Conservation (phyloP, 2,888 invertebrate species). For the Xanthostigma xanthostigma region DNA sequence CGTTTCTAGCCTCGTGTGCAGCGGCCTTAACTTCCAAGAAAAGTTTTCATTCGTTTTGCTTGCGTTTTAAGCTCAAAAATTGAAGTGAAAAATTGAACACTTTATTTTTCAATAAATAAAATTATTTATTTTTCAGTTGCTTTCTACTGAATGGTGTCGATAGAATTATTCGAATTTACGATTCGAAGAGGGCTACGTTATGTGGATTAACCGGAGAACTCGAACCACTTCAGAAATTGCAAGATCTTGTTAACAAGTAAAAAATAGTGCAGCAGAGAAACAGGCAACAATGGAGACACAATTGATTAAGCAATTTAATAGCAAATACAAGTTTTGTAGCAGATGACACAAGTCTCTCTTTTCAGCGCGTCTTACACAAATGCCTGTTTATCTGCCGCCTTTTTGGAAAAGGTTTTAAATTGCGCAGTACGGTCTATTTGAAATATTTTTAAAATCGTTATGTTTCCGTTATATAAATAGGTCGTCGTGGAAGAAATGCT, state of each 20-base stretch:
- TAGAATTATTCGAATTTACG: slow-evolving; percentile 82
- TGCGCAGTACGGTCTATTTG: background rate
- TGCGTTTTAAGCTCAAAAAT: background rate
- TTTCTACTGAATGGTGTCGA: slow-evolving; percentile 89
- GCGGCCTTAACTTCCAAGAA: no score
- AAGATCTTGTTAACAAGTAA: slow-evolving; percentile 89
- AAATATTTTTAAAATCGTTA: background rate
- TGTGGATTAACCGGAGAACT: slow-evolving; percentile 72
- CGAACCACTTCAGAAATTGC: slow-evolving; percentile 87
- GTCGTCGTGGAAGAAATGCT: slow-evolving; percentile 94
- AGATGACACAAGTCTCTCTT: background rate
- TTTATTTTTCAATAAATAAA: no score
- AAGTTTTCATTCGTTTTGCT: background rate
- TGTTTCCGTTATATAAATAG: slow-evolving; percentile 25
- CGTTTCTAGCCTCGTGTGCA: no score
- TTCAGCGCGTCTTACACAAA: background rate
- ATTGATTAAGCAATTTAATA: slow-evolving; percentile 28
- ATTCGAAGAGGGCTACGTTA: slow-evolving; percentile 62
- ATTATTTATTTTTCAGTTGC: slow-evolving; percentile 33
- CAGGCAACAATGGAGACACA: no score
- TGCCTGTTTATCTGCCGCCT: background rate
- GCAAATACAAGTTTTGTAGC: no score
- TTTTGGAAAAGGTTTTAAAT: no score
- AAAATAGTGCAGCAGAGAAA: no score
- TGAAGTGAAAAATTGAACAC: background rate